These are phyloP conservation scores for Himalopsyche japonica DNA, from an alignment of 2,888 invertebrate genomes.

Conservation along the genomic window DNA sequence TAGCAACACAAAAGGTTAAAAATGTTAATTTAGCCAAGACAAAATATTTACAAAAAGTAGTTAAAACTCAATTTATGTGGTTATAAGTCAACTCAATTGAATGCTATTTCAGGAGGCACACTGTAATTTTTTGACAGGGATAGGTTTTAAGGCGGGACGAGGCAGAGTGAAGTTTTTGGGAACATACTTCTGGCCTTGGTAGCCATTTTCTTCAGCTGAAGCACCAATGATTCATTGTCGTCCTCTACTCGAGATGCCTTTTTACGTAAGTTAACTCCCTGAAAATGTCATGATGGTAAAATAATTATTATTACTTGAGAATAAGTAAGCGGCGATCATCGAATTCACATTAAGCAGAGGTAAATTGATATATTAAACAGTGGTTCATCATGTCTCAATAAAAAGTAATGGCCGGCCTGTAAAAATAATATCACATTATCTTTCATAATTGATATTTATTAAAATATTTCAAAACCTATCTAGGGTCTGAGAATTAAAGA, in stretches of 20 bases:
- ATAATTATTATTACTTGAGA: background rate
- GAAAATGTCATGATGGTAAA: constrained; percentile 50
- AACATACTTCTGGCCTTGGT: constrained; percentile 80
- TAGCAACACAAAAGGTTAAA: constrained; percentile 26
- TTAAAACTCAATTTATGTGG: constrained; percentile 5
- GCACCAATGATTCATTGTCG: constrained; percentile 93
- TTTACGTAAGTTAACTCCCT: constrained; percentile 86
- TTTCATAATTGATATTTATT: background rate
- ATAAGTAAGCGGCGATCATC: background rate
- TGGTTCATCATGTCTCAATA: background rate
- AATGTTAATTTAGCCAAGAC: constrained; percentile 46
- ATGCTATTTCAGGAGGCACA: constrained; percentile 16
- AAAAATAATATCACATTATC: too few relatives aligned
- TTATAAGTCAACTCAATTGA: background rate
- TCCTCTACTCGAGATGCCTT: constrained; percentile 92
- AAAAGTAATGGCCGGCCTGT: background rate
- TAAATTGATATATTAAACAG: background rate
- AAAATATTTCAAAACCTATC: too few relatives aligned
- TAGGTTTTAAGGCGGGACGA: background rate
- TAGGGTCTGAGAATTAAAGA: too few relatives aligned
- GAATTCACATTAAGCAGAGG: background rate
- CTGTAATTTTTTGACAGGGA: constrained; percentile 4
- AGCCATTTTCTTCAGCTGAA: constrained; percentile 96
- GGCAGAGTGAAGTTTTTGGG: background rate
- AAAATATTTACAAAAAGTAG: constrained; percentile 42